Conservation (phyloP, 2,888 invertebrate species). For the Diabrotica balteata region DNA sequence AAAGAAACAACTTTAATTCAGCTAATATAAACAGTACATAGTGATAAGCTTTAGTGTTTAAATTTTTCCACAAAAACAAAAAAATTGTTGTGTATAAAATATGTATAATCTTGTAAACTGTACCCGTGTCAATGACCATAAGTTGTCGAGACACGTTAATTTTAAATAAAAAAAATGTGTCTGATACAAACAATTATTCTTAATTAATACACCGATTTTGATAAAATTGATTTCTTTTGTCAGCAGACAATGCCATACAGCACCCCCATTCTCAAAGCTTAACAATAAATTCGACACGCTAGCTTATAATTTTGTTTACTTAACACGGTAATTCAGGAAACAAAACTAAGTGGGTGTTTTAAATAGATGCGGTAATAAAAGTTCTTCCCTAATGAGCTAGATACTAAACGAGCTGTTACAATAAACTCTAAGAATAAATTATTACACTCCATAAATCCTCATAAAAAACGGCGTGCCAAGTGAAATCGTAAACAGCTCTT, state of each 20-base stretch:
- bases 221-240: too few relatives aligned
- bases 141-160: too few relatives aligned
- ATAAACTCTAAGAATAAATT: conserved; percentile 2
- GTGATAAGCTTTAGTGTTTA: too few relatives aligned
- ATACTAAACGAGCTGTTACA: neutral
- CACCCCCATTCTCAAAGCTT: neutral
- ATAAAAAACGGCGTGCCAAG: conserved; percentile 1
- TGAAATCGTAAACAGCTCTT: neutral
- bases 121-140: too few relatives aligned
- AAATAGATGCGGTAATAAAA: neutral
- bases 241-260: neutral
- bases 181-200: too few relatives aligned
- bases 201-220: too few relatives aligned
- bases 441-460: neutral
- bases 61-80: too few relatives aligned
- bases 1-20: too few relatives aligned
- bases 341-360: conserved; percentile 1
- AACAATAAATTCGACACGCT: conserved; percentile 4
- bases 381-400: neutral
- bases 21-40: too few relatives aligned
- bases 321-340: conserved; percentile 10
- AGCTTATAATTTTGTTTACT: conserved; percentile 1
- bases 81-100: too few relatives aligned
- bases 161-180: too few relatives aligned
- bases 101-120: too few relatives aligned